These are phyloP conservation scores for Polyploca ridens DNA, from an alignment of 2,888 invertebrate genomes.

Conservation along the genomic window DNA sequence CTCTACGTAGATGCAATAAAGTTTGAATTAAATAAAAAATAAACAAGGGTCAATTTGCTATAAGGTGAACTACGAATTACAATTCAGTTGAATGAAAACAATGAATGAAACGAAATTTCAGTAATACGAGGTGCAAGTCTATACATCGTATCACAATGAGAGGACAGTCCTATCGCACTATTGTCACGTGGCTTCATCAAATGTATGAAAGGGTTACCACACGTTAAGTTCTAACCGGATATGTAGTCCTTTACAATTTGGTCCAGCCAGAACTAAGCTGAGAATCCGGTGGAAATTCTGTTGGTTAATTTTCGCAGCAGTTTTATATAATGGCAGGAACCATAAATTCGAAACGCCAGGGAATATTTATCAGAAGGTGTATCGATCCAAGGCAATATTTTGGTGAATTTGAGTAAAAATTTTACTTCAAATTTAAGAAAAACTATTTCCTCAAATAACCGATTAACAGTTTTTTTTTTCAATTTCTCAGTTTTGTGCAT, in stretches of 20 bases:
- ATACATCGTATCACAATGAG: background rate
- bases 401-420: too few relatives aligned
- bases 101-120: conserved; percentile 6
- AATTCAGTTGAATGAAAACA: background rate
- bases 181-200: background rate
- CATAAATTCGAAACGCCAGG: too few relatives aligned
- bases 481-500: too few relatives aligned
- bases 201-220: background rate
- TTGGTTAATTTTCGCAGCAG: background rate
- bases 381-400: too few relatives aligned
- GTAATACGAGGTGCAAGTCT: conserved; percentile 5
- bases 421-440: too few relatives aligned
- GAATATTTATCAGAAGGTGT: too few relatives aligned
- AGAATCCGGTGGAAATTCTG: background rate
- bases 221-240: background rate
- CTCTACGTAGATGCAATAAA: background rate
- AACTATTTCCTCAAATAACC: too few relatives aligned
- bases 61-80: background rate
- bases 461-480: too few relatives aligned
- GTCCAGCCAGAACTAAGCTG: background rate
- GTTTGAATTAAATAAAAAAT: background rate
- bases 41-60: background rate
- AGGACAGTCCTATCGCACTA: background rate
- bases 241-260: background rate
- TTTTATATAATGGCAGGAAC: too few relatives aligned